Evolutionary conservation across 1,140 invertebrate species (phyloP), one percentile per base, ranked within the genome.

Genomic region (Antheraea pernyi): DNA sequence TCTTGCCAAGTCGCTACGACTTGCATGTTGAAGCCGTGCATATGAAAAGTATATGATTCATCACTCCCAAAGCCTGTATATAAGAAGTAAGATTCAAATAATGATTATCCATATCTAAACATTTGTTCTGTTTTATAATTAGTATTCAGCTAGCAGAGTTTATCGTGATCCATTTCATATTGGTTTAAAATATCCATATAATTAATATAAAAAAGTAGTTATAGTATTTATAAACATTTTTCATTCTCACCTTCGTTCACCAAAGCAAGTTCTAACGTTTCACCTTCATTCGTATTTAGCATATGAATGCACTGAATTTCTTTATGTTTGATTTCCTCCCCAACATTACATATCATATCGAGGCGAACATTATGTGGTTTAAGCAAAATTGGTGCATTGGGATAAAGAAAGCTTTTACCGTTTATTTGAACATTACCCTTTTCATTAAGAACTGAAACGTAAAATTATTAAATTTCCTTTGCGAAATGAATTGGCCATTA

Each of bases 11-110:
- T 87, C n/a, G 85, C 75, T 37, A 93, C 66, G 19, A 93, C 80
- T 72, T 89, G 83, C 79, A 92, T 86, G 19, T 63, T 81, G 64
- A 85, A 83, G 0, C 92, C 92, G 65, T 93, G 92, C 81, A 93
- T 82, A 72, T 93, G 89, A 68, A 93, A 93, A n/a, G 91, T 92
- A 68, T 91, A 92, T 0, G 83, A 84, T 19, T 89, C 85, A 30
- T 92, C 88, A 64, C 84, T 91, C 19, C 83, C 80, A 37, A 84
- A 84, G 71, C 91, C 91, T 93, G 74, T 62, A 84, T 83, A 16
- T 16, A 42, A 42, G 7, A 42, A 42, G 2, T 42, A 42, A 42
- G 2, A 42, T 42, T 7, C 0, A 9, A 42, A 7, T 42, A 42
- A 42, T 11, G 11, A 9, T 11, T 42, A 42, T 42, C 7, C 39